Conservation (phyloP, 2,888 invertebrate genomes). For the Electrophaes corylata region DNA sequence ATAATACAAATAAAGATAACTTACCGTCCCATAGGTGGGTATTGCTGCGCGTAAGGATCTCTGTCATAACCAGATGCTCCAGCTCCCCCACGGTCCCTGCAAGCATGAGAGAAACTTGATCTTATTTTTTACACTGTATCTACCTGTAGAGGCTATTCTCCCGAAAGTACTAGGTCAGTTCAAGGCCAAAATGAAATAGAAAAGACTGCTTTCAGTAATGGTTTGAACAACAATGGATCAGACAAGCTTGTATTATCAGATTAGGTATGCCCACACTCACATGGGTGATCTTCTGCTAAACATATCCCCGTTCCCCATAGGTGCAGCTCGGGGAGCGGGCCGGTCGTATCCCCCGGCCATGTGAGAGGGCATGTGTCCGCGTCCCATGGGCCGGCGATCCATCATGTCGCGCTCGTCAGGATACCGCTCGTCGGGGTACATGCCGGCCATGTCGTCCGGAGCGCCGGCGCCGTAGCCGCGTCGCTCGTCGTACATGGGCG, state of each 20-base stretch:
- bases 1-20: slow-evolving; percentile 35
- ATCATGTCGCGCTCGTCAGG: slow-evolving; percentile 68
- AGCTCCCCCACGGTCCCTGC: slow-evolving; percentile 70
- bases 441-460: slow-evolving; percentile 44
- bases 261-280: slow-evolving; percentile 47
- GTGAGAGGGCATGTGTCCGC: slow-evolving; percentile 50
- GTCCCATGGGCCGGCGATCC: slow-evolving; percentile 62
- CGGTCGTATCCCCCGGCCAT: slow-evolving; percentile 64
- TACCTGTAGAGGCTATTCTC: no score
- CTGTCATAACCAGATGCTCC: slow-evolving; percentile 76
- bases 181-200: no score
- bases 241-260: no score
- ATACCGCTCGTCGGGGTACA: slow-evolving; percentile 67
- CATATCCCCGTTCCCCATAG: slow-evolving; percentile 76
- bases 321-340: slow-evolving; percentile 58
- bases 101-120: slow-evolving; percentile 26
- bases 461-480: slow-evolving; percentile 33
- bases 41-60: slow-evolving; percentile 78
- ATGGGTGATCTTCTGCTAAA: slow-evolving; percentile 78
- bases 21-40: slow-evolving; percentile 81
- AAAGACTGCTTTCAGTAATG: no score
- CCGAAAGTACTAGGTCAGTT: no score
- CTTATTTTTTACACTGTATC: no score
- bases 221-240: no score
- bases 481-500: slow-evolving; percentile 50